Conservation (phyloP, 2,888 invertebrate species). For the Lymantria monacha region DNA sequence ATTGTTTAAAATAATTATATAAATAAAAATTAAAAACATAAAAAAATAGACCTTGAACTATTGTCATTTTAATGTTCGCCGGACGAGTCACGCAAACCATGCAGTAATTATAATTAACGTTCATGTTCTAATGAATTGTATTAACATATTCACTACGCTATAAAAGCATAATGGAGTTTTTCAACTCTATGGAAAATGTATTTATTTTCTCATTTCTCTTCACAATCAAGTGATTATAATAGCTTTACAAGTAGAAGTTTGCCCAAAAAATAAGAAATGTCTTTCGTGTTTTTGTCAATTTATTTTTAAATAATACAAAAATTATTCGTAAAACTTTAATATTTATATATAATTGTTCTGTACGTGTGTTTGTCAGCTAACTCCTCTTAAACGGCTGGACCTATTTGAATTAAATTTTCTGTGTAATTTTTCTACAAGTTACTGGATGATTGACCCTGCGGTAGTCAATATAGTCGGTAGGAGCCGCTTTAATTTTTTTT, state of each 20-base stretch:
- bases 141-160: slow-evolving; percentile 16
- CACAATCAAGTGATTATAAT: neutral
- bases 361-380: too few species aligned
- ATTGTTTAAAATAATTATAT: neutral
- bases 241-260: neutral
- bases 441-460: too few species aligned
- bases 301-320: too few species aligned
- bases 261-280: neutral
- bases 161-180: slow-evolving; percentile 15
- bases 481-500: too few species aligned
- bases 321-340: too few species aligned
- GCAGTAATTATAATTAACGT: slow-evolving; percentile 41
- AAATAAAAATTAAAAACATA: slow-evolving; percentile 7
- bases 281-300: too few species aligned
- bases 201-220: neutral
- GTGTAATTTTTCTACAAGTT: too few species aligned
- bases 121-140: slow-evolving; percentile 28
- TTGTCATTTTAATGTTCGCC: slow-evolving; percentile 29
- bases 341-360: too few species aligned
- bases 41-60: slow-evolving; percentile 33
- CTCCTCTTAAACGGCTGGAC: too few species aligned
- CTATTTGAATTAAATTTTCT: too few species aligned
- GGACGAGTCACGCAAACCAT: slow-evolving; percentile 39
- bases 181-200: neutral
- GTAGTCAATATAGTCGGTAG: too few species aligned